A percentile compares a stretch with the other conserved stretches of the same genome.
Conservation (phyloP, 2,888 invertebrate species). For the Nephrotoma appendiculata region DNA sequence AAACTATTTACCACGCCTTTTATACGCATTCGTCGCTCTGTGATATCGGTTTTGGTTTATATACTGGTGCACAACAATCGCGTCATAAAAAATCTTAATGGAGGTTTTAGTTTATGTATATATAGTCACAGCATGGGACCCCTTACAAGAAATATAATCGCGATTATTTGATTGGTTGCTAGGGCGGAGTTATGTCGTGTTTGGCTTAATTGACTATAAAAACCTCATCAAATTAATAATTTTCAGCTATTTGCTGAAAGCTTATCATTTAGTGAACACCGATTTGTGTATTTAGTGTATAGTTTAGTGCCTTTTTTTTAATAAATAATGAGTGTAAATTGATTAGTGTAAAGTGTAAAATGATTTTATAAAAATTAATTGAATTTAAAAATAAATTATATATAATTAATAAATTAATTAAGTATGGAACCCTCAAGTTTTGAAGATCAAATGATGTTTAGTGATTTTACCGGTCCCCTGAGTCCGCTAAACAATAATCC, state of each 20-base stretch:
- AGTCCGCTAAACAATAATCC: constrained; percentile 31
- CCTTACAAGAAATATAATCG: constrained; percentile 22
- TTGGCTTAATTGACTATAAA: constrained; percentile 14
- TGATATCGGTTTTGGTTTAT: constrained; percentile 7
- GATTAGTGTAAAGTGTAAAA: background rate
- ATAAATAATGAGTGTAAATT: background rate
- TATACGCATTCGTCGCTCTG: constrained; percentile 1
- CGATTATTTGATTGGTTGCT: constrained; percentile 24
- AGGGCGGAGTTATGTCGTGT: constrained; percentile 10
- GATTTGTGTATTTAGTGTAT: background rate
- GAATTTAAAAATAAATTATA: constrained; percentile 11
- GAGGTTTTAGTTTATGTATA: constrained; percentile 9
- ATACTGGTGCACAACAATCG: constrained; percentile 6
- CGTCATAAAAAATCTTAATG: constrained; percentile 8
- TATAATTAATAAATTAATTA: constrained; percentile 29
- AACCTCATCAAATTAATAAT: background rate
- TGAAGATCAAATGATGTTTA: constrained; percentile 68
- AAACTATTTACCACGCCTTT: background rate
- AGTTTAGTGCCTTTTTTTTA: background rate
- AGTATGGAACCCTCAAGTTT: constrained; percentile 56
- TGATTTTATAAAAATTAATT: background rate
- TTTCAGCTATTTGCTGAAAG: constrained; percentile 1
- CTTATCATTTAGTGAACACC: background rate
- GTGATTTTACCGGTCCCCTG: constrained; percentile 52
- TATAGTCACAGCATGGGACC: constrained; percentile 16